Conservation (phyloP, 2,113 vertebrate genomes). For the Forbesichthys agassizii region DNA sequence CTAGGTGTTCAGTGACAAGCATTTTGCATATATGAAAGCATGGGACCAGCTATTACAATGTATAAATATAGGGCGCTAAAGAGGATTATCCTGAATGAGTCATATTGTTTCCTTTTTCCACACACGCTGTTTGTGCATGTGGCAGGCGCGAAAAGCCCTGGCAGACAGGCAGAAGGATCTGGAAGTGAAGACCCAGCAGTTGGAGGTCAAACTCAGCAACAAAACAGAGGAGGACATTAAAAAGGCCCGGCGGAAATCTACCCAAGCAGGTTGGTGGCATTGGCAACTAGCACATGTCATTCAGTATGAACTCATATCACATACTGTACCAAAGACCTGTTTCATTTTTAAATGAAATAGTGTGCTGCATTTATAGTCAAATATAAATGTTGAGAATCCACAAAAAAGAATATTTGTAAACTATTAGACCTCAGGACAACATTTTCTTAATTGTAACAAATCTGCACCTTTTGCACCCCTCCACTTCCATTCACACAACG, state of each 20-base stretch:
- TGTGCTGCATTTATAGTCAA: too few relatives aligned
- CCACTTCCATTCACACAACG: too few relatives aligned
- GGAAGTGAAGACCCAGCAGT: slow-evolving; percentile 96
- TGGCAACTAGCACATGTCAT: background rate
- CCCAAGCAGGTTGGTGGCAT: slow-evolving; percentile 88
- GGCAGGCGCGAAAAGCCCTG: slow-evolving; percentile 90
- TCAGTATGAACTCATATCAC: background rate
- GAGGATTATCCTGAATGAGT: slow-evolving; percentile 37
- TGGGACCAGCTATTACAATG: slow-evolving; percentile 11
- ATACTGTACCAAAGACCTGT: background rate
- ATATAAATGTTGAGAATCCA: too few relatives aligned
- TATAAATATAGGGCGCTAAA: slow-evolving; percentile 9
- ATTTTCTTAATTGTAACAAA: too few relatives aligned
- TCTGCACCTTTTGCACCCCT: too few relatives aligned
- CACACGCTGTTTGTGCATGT: slow-evolving; percentile 14
- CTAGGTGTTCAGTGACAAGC: slow-evolving; percentile 13
- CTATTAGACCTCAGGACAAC: too few relatives aligned
- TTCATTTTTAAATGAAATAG: too few relatives aligned
- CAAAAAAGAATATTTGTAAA: too few relatives aligned
- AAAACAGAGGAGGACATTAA: slow-evolving; percentile 98
- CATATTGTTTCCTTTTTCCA: slow-evolving; percentile 30
- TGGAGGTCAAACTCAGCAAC: slow-evolving; percentile 96
- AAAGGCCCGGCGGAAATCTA: slow-evolving; percentile 95
- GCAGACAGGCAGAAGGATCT: slow-evolving; percentile 96
- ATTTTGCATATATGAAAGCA: slow-evolving; percentile 34